Evolutionary conservation across 1,140 invertebrate species (phyloP), one percentile per base, ranked within the genome.

Genomic region (Lepidurus apus): DNA sequence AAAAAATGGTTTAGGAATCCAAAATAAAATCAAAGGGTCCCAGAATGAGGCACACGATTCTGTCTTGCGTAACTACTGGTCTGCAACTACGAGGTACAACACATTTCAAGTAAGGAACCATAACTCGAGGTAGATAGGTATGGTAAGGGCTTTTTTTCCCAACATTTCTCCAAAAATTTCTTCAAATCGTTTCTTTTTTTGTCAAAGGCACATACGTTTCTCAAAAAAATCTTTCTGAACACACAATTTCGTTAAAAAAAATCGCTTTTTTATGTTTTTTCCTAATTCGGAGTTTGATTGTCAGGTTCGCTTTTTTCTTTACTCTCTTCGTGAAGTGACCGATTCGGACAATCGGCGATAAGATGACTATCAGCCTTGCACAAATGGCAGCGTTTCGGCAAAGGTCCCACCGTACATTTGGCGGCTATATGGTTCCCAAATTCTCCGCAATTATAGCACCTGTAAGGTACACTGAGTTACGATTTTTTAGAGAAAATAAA

Each of bases 381-480:
- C 84, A 91, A 90, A 85, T 96, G 93, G 85, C 94, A 96, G 82
- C 93, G 88, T 86, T 95, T 96, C 82, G 94, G 93, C 86, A 94
- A 91, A 78, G 94, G 93, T 17, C 92, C 93, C 83, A 93, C 87
- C 78, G 89, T 90, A 85, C 94, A 96, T 84, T 95, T 94, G 73
- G 93, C 91, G 34, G 94, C 94, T 83, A 95, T 92, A 85, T 96
- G 94, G 85, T 95, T 95, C 43, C 93, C 91, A 84, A 95, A 94
- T 84, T 95, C 93, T 7, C 94, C 94, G 84, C 94, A 95, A 84
- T 96, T 95, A 85, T 95, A 96, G 85, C 93, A 95, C 83, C 94
- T 94, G 84, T 80, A 7, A 65, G 21, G 45, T 47, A 10, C 10
- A 47, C 45, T 47, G 6, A 47, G 5, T 47, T 47, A 34, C 34